Conservation (phyloP, 2,888 invertebrate species). For the Agrochola macilenta region DNA sequence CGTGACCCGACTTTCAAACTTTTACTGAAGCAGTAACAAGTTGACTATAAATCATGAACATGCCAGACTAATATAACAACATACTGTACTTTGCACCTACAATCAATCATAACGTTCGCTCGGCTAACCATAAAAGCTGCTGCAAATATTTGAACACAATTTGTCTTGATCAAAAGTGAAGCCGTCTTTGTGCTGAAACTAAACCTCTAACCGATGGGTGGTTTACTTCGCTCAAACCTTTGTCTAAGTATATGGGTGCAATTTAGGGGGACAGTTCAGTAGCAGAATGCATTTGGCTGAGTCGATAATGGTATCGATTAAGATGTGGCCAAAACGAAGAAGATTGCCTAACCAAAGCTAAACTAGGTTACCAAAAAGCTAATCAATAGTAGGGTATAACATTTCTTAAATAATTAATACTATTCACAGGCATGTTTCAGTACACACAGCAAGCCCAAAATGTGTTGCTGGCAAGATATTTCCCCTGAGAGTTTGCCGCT, state of each 20-base stretch:
- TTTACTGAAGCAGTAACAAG: slow-evolving; percentile 32
- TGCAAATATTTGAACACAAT: slow-evolving; percentile 60
- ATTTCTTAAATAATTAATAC: slow-evolving; percentile 33
- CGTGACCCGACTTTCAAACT: slow-evolving; percentile 48
- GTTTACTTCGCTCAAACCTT: slow-evolving; percentile 22
- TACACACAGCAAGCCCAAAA: slow-evolving; percentile 37
- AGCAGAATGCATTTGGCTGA: neutral
- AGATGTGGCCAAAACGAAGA: neutral
- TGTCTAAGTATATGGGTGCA: slow-evolving; percentile 20
- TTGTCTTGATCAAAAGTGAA: slow-evolving; percentile 61
- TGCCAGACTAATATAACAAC: slow-evolving; percentile 49
- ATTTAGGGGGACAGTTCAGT: neutral
- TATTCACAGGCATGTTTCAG: slow-evolving; percentile 45
- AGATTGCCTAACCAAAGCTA: neutral
- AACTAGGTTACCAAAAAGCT: slow-evolving; percentile 5
- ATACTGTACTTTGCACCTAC: slow-evolving; percentile 44
- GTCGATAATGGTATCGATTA: slow-evolving; percentile 1
- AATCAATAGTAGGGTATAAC: slow-evolving; percentile 20
- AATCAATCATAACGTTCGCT: slow-evolving; percentile 64
- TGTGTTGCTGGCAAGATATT: slow-evolving; percentile 53
- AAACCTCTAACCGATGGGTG: slow-evolving; percentile 12
- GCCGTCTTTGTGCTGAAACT: slow-evolving; percentile 31
- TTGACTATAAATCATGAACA: slow-evolving; percentile 41
- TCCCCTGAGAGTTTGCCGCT: slow-evolving; percentile 58
- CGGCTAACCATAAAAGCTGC: slow-evolving; percentile 47